phyloP scores from a whole-genome alignment of 2,888 invertebrate species.

The Phalangium opilio region DNA sequence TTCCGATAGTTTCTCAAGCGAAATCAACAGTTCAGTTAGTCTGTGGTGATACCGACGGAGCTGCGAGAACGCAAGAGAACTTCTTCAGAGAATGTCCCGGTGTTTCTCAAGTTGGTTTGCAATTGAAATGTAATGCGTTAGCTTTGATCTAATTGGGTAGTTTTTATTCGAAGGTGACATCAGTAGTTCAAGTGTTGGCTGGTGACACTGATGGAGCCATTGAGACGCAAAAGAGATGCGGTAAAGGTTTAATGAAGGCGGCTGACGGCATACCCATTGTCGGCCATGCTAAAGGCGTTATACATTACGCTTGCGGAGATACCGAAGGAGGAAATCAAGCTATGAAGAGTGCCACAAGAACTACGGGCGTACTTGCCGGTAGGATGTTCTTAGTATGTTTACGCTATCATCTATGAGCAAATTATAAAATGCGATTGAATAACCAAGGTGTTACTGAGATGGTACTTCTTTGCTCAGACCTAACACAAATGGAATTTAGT shows the following conservation, averaged over 20 bases:
- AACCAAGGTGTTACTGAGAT: too few species aligned
- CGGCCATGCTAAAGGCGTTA: slow-evolving; percentile 15
- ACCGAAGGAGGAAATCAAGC: slow-evolving; percentile 12
- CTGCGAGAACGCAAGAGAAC: slow-evolving; percentile 3
- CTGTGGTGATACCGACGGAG: slow-evolving; percentile 5
- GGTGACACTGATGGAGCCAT: slow-evolving; percentile 3
- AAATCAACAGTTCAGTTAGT: slow-evolving; percentile 1
- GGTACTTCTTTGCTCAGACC: too few species aligned
- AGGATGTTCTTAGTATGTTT: too few species aligned
- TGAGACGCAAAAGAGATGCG: slow-evolving; percentile 1
- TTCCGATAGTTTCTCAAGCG: slow-evolving; percentile 3
- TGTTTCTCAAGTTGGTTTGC: neutral
- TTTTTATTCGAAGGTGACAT: neutral
- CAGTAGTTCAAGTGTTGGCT: neutral
- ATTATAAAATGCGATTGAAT: too few species aligned
- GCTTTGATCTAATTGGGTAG: too few species aligned
- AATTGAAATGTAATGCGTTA: too few species aligned
- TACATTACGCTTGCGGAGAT: slow-evolving; percentile 18
- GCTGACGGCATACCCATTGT: slow-evolving; percentile 16
- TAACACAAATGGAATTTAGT: too few species aligned
- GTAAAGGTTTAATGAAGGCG: slow-evolving; percentile 1
- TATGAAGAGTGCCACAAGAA: slow-evolving; percentile 13
- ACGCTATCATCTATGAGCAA: too few species aligned
- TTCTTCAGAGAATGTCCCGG: slow-evolving; percentile 3
- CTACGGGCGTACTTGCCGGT: slow-evolving; percentile 8